Evolutionary conservation across 1,140 invertebrate species (phyloP).

Genomic region (Lordiphosa clarofinis): DNA sequence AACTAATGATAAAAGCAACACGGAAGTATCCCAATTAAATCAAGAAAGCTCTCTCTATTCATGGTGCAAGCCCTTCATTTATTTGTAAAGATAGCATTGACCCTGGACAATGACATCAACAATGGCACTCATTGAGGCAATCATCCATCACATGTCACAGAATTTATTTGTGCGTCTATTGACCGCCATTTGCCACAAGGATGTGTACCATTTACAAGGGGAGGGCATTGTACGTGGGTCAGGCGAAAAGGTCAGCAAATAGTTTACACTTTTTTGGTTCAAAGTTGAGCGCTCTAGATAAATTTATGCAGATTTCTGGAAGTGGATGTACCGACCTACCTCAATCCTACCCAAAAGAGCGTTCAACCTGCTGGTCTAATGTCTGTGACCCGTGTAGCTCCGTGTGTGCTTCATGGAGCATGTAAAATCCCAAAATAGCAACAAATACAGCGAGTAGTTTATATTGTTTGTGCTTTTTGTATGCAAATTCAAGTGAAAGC

Average conservation of each 20-base stretch:
- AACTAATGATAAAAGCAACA: too few relatives aligned
- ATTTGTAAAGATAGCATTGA: slow-evolving; percentile 29
- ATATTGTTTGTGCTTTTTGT: neutral
- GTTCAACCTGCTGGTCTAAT: slow-evolving; percentile 12
- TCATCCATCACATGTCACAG: slow-evolving; percentile 49
- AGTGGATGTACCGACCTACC: slow-evolving; percentile 44
- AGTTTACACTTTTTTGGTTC: slow-evolving; percentile 35
- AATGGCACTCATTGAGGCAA: slow-evolving; percentile 25
- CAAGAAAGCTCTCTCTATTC: neutral
- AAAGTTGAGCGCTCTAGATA: slow-evolving; percentile 53
- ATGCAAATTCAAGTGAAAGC: slow-evolving; percentile 7
- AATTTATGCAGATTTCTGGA: slow-evolving; percentile 33
- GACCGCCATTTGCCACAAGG: slow-evolving; percentile 16
- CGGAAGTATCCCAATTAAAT: too few relatives aligned
- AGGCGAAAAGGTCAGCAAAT: slow-evolving; percentile 36
- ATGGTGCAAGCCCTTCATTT: slow-evolving; percentile 14
- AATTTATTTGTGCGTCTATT: slow-evolving; percentile 34
- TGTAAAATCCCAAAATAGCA: slow-evolving; percentile 6
- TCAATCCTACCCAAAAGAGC: slow-evolving; percentile 18
- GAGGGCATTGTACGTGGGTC: slow-evolving; percentile 13
- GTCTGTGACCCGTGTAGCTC: slow-evolving; percentile 12
- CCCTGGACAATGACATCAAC: slow-evolving; percentile 11
- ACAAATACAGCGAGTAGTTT: neutral
- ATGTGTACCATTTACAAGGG: slow-evolving; percentile 4
- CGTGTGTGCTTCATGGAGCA: neutral